A percentile compares a stretch with the other conserved stretches of the same genome.
Evolutionary conservation across 2,797 vertebrate species (phyloP).

Genomic region (Urophycis tenuis): DNA sequence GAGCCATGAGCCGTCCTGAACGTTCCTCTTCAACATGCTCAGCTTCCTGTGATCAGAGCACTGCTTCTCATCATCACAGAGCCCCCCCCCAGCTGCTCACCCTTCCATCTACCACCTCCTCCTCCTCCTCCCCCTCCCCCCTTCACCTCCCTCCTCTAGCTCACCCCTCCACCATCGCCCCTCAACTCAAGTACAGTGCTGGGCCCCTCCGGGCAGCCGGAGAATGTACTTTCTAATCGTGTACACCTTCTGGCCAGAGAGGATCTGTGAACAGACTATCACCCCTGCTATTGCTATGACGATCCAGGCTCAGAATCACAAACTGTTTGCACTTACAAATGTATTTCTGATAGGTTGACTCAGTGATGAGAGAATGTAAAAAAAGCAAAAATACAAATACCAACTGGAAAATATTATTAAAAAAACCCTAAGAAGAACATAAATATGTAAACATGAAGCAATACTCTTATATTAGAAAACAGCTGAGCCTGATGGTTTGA

Average conservation of each 20-base stretch:
- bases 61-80: no score
- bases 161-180: neutral
- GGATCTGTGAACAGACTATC: no score
- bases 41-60: slow-evolving; percentile 10
- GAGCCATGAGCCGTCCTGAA: neutral
- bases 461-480: neutral
- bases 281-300: no score
- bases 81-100: neutral
- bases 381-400: slow-evolving; percentile 25
- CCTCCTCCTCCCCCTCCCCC: neutral
- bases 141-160: neutral
- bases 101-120: neutral
- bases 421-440: neutral
- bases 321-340: no score
- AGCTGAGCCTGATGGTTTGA: no score
- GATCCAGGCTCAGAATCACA: no score
- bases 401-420: neutral
- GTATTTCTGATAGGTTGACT: no score
- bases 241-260: no score
- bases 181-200: neutral
- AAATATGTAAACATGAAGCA: neutral
- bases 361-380: slow-evolving; percentile 20
- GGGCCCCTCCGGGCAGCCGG: no score
- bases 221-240: no score
- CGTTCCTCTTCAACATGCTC: neutral